phyloP scores from a whole-genome alignment of 2,888 invertebrate species.

The Dasysyrphus tricinctus region DNA sequence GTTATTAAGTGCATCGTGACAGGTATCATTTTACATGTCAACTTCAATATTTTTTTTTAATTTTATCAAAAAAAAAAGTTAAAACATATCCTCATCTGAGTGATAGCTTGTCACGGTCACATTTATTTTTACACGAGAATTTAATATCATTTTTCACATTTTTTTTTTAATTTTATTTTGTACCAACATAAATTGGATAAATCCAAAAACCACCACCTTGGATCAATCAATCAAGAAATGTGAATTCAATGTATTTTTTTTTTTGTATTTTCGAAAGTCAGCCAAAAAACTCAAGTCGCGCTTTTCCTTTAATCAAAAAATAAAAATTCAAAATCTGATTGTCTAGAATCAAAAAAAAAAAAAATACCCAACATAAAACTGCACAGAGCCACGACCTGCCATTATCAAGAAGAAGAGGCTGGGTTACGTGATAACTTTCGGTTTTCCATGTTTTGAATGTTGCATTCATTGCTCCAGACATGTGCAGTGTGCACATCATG shows the following conservation, averaged over 20 bases:
- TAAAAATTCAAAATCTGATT: slow-evolving; percentile 54
- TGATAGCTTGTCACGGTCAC: slow-evolving; percentile 65
- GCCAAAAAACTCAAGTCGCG: slow-evolving; percentile 42
- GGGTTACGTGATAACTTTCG: slow-evolving; percentile 57
- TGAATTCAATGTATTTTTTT: slow-evolving; percentile 38
- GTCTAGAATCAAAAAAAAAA: slow-evolving; percentile 55
- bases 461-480: slow-evolving; percentile 42
- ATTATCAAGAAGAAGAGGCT: slow-evolving; percentile 16
- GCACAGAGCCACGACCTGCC: not conserved
- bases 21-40: slow-evolving; percentile 71
- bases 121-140: slow-evolving; percentile 22
- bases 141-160: not conserved
- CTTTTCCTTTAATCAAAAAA: slow-evolving; percentile 60
- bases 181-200: slow-evolving; percentile 22
- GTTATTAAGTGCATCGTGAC: slow-evolving; percentile 60
- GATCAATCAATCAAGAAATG: slow-evolving; percentile 68
- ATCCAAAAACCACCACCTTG: slow-evolving; percentile 55
- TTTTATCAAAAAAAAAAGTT: slow-evolving; percentile 20
- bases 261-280: slow-evolving; percentile 40
- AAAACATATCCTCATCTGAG: slow-evolving; percentile 46
- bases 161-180: not conserved
- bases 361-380: not conserved
- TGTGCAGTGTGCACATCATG: slow-evolving; percentile 26
- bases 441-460: slow-evolving; percentile 23
- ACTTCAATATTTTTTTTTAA: slow-evolving; percentile 43